Evolutionary conservation across 2,888 invertebrate genomes (phyloP), one percentile per base, ranked within the genome.

Genomic region (Mystacides longicornis): DNA sequence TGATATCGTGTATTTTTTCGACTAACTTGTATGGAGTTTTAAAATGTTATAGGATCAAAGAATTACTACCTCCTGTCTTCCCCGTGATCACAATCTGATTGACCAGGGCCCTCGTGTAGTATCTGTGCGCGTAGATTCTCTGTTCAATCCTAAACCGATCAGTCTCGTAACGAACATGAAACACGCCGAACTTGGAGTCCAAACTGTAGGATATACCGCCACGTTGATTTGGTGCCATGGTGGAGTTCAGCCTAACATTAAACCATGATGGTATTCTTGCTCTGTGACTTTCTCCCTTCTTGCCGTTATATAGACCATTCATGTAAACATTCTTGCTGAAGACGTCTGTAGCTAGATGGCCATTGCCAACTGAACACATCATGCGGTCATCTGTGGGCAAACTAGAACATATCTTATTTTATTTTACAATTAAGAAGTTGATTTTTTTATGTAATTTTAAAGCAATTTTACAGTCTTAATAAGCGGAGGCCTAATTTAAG

Each of bases 231-330:
- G 67, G 70, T 56, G 68, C 72, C 3, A 77, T 58, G 0, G 77
- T 77, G 0, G 77, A 76, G 59, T 76, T 77, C 0, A 77, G 68
- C 16, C 77, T 67, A 23, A 81, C 70, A 63, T 81, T 81, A 2
- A 77, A 72, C 77, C 79, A 80, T 52, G 76, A 77, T n/a, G 81
- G 82, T 27, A 82, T 79, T 31, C 81, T 72, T 0, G 81, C 82
- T 5, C 82, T 72, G 52, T 76, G 79, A 60, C 81, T 81, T 43
- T 76, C 70, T 0, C 82, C 81, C 1, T 67, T 70, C 4, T 65
- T 67, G 1, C 82, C 82, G 65, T 78, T 82, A 67, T 81, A 82
- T 0, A 82, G 63, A 0, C 82, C 82, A 59, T 82, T 82, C 71
- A 81, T 76, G 61, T 78, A 81, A 2, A 82, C 77, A 0, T 81